These are phyloP conservation scores for Ochropleura plecta DNA, from an alignment of 2,888 invertebrate genomes.

Conservation along the genomic window DNA sequence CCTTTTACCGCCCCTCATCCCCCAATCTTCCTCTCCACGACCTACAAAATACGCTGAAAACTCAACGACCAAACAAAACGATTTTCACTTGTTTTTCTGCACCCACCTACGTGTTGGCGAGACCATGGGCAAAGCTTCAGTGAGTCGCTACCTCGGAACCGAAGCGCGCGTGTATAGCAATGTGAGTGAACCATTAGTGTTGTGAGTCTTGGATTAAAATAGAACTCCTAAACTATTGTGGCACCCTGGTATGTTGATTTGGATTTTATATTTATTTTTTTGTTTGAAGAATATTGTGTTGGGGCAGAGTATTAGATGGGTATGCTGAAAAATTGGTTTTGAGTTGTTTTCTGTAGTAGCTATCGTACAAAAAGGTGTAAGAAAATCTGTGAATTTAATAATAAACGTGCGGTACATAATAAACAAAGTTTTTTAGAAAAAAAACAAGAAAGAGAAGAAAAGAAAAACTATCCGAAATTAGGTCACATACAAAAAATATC, in stretches of 20 bases:
- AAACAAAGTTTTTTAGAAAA: background rate
- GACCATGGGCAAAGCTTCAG: conserved; percentile 41
- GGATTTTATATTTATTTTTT: background rate
- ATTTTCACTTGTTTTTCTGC: conserved; percentile 33
- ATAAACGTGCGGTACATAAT: background rate
- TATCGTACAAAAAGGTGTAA: background rate
- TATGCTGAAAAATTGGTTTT: background rate
- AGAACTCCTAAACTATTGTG: background rate
- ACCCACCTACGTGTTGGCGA: background rate
- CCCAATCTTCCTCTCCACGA: too few species aligned
- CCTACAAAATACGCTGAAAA: conserved; percentile 3
- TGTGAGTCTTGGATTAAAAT: conserved; percentile 47
- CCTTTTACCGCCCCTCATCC: background rate
- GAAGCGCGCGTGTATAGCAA: conserved; percentile 54
- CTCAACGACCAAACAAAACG: background rate
- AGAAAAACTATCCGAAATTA: background rate
- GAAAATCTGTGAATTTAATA: background rate
- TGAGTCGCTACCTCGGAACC: conserved; percentile 34
- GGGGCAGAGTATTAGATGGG: background rate
- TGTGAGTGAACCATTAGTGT: conserved; percentile 44
- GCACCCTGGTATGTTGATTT: conserved; percentile 39
- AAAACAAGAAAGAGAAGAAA: background rate
- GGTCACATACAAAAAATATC: background rate
- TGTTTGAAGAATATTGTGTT: rapidly evolving
- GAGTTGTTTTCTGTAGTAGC: background rate